A percentile compares a stretch with the other conserved stretches of the same genome.
Conservation (phyloP, 2,113 vertebrate species). For the Anoura caudifer region DNA sequence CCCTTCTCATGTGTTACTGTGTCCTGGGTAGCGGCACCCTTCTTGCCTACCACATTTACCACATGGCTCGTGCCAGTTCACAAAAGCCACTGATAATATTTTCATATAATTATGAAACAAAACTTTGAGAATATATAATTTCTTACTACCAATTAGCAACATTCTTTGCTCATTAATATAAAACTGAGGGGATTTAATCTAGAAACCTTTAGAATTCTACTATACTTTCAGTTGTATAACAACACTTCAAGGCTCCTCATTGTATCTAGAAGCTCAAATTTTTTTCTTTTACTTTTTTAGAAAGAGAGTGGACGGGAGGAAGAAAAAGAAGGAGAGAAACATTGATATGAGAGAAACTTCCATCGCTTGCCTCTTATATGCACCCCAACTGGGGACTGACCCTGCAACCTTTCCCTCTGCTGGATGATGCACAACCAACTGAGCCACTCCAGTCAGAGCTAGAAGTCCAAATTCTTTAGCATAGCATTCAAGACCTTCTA, state of each 20-base stretch:
- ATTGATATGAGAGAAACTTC: too few species aligned
- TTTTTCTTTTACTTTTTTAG: neutral
- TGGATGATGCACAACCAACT: too few species aligned
- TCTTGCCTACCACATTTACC: neutral
- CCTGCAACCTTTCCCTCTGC: too few species aligned
- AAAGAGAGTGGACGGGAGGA: too few species aligned
- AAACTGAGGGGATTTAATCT: neutral
- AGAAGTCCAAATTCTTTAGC: too few species aligned
- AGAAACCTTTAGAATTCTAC: neutral
- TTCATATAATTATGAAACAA: neutral
- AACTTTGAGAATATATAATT: neutral
- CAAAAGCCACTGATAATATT: neutral
- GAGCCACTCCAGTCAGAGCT: too few species aligned
- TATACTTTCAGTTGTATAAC: neutral
- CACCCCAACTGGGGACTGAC: too few species aligned
- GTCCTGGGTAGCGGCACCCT: neutral
- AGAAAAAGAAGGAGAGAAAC: too few species aligned
- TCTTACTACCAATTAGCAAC: neutral
- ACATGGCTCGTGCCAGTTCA: neutral
- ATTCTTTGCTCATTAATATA: neutral
- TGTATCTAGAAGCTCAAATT: neutral
- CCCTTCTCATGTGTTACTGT: neutral
- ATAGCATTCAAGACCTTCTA: too few species aligned
- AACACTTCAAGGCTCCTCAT: neutral
- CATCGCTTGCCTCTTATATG: too few species aligned